Evolutionary conservation across 2,888 invertebrate genomes (phyloP), one percentile per base, ranked within the genome.

Genomic region (Leptothorax acervorum): DNA sequence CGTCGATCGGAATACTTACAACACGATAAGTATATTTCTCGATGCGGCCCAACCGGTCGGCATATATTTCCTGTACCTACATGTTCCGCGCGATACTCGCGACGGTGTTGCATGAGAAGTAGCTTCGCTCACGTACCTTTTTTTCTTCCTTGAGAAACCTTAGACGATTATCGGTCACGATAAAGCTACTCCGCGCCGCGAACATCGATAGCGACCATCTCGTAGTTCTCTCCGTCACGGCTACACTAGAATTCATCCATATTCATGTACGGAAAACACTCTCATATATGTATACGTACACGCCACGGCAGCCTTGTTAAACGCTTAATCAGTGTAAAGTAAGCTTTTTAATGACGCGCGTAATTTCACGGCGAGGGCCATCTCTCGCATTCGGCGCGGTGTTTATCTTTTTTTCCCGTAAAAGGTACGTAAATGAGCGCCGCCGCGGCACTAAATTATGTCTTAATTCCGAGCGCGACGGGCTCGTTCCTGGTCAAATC

Each of bases 251-350:
- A 84, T 87, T 91, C 92, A 93, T 92, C 86, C 91, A 92, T 92
- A 93, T 93, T 92, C 92, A 92, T 92, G 86, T 84, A 79, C 83
- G 90, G 68, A 88, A 89, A 90, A 86, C 71, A 45, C 35, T 45
- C 48, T 65, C 28, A 23, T 70, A 45, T 71, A 15, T 48, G 87
- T 87, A 86, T 71, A 15, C 60, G 87, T 87, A 86, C 68, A 88
- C 85, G 39, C 66, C 45, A 55, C 82, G 35, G 48, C 83, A 35
- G 48, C 53, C 39, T 31, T 81, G 88, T 89, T 90, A 83, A 87
- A 88, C 86, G 87, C 88, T 91, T 90, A 91, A 92, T 93, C 90
- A 92, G 90, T 92, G 90, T 92, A 93, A 93, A 92, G 87, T 92
- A 90, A 90, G 90, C 86, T 83, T 90, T 91, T 92, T 92, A 92